A percentile compares a stretch with the other conserved stretches of the same genome.
Conservation (phyloP, 2,113 vertebrate species). For the Channa argus region DNA sequence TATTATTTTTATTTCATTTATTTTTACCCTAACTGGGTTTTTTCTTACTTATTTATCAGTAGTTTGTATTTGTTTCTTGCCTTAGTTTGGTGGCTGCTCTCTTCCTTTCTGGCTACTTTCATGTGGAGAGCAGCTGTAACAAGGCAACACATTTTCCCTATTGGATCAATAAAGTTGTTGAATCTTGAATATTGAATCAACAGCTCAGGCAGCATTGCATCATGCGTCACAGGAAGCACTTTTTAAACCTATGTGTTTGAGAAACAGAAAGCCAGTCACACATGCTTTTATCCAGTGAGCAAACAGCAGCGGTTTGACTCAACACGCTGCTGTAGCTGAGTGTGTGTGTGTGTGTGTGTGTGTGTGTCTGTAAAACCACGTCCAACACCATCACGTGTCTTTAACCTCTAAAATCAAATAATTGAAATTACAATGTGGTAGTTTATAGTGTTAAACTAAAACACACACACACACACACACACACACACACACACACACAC, state of each 20-base stretch:
- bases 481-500: neutral
- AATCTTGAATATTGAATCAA: neutral
- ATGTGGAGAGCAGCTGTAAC: too few species aligned
- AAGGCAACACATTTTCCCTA: too few species aligned
- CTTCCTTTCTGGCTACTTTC: too few species aligned
- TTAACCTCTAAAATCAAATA: slow-evolving; percentile 1
- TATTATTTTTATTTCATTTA: too few species aligned
- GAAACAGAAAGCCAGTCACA: slow-evolving; percentile 51
- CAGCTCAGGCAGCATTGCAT: slow-evolving; percentile 54
- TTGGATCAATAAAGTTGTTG: too few species aligned
- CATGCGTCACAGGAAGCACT: slow-evolving; percentile 66
- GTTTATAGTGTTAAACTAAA: neutral
- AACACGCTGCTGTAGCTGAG: slow-evolving; percentile 15
- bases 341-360: slow-evolving; percentile 5
- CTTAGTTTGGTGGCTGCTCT: too few species aligned
- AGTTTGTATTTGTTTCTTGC: too few species aligned
- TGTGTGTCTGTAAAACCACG: slow-evolving; percentile 1
- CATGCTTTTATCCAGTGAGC: slow-evolving; percentile 32
- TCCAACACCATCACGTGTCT: neutral
- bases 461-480: neutral
- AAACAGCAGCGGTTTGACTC: slow-evolving; percentile 36
- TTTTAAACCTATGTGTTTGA: slow-evolving; percentile 39
- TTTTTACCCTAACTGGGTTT: too few species aligned
- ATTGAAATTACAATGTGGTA: neutral
- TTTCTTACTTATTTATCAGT: too few species aligned